phyloP scores from a whole-genome alignment of 2,888 invertebrate genomes.

The Sarcophaga subvicina region DNA sequence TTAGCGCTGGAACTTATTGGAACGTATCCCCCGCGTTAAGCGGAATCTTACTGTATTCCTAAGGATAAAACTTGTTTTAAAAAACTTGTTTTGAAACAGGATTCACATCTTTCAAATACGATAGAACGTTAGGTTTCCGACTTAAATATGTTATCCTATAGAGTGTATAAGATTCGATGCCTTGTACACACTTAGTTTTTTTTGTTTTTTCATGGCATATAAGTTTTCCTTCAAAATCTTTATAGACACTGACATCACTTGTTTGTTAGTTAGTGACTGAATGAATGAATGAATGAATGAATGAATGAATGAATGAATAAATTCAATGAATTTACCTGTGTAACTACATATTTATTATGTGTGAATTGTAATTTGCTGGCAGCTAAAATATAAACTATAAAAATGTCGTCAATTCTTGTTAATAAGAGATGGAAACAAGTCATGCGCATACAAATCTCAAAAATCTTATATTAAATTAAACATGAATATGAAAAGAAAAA shows the following conservation, averaged over 20 bases:
- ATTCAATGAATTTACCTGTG: not conserved
- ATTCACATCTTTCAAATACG: too few species aligned
- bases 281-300: too few species aligned
- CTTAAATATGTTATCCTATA: not conserved
- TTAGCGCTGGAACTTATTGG: too few species aligned
- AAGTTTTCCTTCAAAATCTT: conserved; percentile 32
- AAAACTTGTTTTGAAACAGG: too few species aligned
- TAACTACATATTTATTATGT: conserved; percentile 60
- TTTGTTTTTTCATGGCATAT: not conserved
- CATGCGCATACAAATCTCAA: conserved; percentile 63
- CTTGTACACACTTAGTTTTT: not conserved
- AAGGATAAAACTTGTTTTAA: too few species aligned
- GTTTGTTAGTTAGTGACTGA: not conserved
- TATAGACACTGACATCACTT: conserved; percentile 62
- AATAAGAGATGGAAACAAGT: conserved; percentile 70
- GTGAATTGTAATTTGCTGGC: conserved; percentile 58
- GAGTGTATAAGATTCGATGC: not conserved
- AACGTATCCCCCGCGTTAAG: too few species aligned
- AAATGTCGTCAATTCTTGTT: conserved; percentile 67
- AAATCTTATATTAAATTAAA: conserved; percentile 26
- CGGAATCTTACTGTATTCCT: too few species aligned
- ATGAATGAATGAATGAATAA: not conserved
- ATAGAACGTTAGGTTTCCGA: too few species aligned
- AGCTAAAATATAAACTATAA: conserved; percentile 51
- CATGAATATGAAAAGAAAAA: not conserved